Evolutionary conservation across 2,797 vertebrate species (phyloP).

Genomic region (Eremophila alpestris): DNA sequence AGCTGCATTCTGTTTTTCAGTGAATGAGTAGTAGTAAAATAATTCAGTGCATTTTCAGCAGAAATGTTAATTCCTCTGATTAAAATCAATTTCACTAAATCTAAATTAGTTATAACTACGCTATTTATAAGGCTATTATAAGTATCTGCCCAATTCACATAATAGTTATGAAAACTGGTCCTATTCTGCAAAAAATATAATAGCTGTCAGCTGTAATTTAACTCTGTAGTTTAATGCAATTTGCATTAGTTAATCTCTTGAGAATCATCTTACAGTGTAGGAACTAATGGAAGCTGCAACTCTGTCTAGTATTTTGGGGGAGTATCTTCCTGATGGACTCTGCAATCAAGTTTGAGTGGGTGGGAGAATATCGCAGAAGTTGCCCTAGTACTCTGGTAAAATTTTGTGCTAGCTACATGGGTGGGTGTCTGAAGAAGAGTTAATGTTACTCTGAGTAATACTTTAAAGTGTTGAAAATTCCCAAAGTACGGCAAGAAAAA

Average conservation of each 20-base stretch:
- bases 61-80: not conserved
- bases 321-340: not conserved
- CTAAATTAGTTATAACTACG: not conserved
- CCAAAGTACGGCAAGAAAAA: not conserved
- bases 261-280: not conserved
- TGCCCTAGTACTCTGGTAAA: not conserved
- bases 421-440: not conserved
- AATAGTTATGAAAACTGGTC: not conserved
- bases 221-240: not conserved
- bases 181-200: not conserved
- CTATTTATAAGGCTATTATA: not conserved
- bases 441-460: not conserved
- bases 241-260: not conserved
- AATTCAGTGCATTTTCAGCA: not conserved
- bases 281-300: not conserved
- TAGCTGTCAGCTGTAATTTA: slow-evolving; percentile 17
- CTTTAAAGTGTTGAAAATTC: not conserved
- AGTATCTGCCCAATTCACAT: not conserved
- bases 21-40: not conserved
- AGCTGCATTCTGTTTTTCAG: not conserved
- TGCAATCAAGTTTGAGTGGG: not conserved
- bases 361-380: not conserved
- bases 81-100: not conserved
- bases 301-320: not conserved
- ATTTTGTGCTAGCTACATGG: not conserved